Conservation (phyloP, 2,888 invertebrate species). For the Colletes collaris region DNA sequence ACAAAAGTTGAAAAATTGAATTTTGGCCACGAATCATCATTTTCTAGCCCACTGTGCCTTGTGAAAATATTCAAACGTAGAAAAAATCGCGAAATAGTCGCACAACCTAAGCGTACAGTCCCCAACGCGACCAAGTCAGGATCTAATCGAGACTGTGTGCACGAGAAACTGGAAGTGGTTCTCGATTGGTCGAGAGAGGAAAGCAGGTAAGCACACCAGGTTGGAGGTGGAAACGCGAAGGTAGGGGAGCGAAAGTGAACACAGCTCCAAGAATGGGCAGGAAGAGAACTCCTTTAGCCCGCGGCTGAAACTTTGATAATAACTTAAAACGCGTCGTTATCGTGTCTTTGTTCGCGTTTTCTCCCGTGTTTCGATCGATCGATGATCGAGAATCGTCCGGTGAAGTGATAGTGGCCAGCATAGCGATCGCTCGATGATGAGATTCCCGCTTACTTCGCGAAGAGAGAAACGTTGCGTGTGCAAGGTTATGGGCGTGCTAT, state of each 20-base stretch:
- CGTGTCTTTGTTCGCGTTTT: not conserved
- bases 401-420: constrained; percentile 24
- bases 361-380: not conserved
- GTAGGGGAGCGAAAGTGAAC: constrained; percentile 80
- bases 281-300: constrained; percentile 70
- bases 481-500: constrained; percentile 63
- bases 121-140: not conserved
- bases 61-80: too few species aligned
- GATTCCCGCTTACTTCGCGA: constrained; percentile 14
- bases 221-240: constrained; percentile 53
- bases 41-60: too few species aligned
- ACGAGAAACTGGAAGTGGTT: constrained; percentile 32
- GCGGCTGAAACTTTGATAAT: constrained; percentile 50
- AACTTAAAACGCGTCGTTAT: constrained; percentile 22
- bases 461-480: constrained; percentile 44
- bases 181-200: constrained; percentile 36
- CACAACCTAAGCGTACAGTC: too few species aligned
- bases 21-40: too few species aligned
- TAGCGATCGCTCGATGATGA: constrained; percentile 29
- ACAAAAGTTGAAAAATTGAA: too few species aligned
- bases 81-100: too few species aligned
- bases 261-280: constrained; percentile 82
- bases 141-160: constrained; percentile 20
- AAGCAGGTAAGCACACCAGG: constrained; percentile 41
- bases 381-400: not conserved